These are phyloP conservation scores for Gadus macrocephalus DNA, from an alignment of 2,113 vertebrate genomes.

Conservation along the genomic window DNA sequence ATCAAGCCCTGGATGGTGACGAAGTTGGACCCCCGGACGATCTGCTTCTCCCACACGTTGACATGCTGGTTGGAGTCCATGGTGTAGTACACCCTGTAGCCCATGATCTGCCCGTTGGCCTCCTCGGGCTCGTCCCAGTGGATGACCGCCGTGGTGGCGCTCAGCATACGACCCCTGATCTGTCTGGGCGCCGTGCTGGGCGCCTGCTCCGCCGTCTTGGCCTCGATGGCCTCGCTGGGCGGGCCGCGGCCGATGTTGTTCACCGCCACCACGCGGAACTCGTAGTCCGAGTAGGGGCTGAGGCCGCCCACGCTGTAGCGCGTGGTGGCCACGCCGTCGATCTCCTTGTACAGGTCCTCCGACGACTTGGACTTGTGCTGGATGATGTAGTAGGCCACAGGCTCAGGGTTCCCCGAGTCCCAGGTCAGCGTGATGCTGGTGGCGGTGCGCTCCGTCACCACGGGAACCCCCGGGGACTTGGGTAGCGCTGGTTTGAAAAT, in stretches of 20 bases:
- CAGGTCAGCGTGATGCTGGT: conserved; percentile 97
- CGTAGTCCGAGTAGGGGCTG: conserved; percentile 97
- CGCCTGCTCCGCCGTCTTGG: conserved; percentile 94
- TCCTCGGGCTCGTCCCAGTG: conserved; percentile 98
- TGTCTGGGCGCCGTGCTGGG: conserved; percentile 93
- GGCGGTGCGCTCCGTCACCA: conserved; percentile 95
- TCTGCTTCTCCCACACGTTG: conserved; percentile 96
- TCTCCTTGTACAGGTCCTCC: conserved; percentile 93
- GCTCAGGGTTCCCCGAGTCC: conserved; percentile 98
- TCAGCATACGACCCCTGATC: conserved; percentile 94
- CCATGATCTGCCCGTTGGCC: conserved; percentile 96
- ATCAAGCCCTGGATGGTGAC: conserved; percentile 92
- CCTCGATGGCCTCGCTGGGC: conserved; percentile 89
- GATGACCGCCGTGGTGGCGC: conserved; percentile 92
- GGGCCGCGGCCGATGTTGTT: conserved; percentile 96
- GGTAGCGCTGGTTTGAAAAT: conserved; percentile 82
- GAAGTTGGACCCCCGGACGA: conserved; percentile 90
- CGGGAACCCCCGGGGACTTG: conserved; percentile 87
- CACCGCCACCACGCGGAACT: conserved; percentile 94
- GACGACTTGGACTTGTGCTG: conserved; percentile 93
- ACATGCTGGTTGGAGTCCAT: conserved; percentile 88
- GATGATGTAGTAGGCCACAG: conserved; percentile 96
- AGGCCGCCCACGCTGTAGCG: conserved; percentile 96
- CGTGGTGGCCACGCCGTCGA: conserved; percentile 95
- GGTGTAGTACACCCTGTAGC: conserved; percentile 96